phyloP scores from a whole-genome alignment of 2,113 vertebrate species.

The Solea senegalensis region DNA sequence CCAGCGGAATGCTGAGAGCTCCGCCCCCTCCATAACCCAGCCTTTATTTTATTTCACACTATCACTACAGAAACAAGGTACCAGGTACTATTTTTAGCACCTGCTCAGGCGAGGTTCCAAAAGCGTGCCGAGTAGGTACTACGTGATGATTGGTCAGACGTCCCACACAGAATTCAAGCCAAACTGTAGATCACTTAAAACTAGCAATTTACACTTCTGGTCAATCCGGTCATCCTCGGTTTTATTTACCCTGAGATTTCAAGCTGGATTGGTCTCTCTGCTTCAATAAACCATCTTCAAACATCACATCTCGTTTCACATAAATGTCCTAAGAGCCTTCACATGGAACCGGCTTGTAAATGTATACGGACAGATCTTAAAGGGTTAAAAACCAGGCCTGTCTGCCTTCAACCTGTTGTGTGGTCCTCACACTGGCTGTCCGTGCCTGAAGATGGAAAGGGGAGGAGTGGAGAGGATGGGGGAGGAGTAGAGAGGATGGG shows the following conservation, averaged over 20 bases:
- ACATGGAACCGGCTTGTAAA: slow-evolving; percentile 7
- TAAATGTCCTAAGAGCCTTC: slow-evolving; percentile 5
- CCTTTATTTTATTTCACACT: slow-evolving; percentile 16
- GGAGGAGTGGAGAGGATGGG: background rate
- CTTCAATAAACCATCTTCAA: slow-evolving; percentile 21
- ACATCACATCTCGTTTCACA: slow-evolving; percentile 13
- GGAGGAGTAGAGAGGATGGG: background rate
- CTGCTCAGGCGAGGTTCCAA: too few relatives aligned
- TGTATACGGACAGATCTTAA: slow-evolving; percentile 16
- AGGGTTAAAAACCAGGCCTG: slow-evolving; percentile 17
- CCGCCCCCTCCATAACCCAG: background rate
- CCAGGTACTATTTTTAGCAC: background rate
- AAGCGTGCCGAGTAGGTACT: too few relatives aligned
- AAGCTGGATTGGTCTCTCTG: slow-evolving; percentile 41
- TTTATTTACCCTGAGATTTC: slow-evolving; percentile 34
- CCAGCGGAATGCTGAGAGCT: slow-evolving; percentile 8
- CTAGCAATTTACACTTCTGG: too few relatives aligned
- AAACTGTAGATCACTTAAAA: too few relatives aligned
- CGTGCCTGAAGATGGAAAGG: slow-evolving; percentile 5
- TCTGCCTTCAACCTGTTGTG: slow-evolving; percentile 43
- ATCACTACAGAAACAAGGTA: slow-evolving; percentile 12
- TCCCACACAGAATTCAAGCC: too few relatives aligned
- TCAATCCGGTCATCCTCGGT: too few relatives aligned
- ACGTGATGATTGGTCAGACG: too few relatives aligned
- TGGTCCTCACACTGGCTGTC: slow-evolving; percentile 37